Conservation (phyloP, 2,888 invertebrate genomes). For the Axea sp. region DNA sequence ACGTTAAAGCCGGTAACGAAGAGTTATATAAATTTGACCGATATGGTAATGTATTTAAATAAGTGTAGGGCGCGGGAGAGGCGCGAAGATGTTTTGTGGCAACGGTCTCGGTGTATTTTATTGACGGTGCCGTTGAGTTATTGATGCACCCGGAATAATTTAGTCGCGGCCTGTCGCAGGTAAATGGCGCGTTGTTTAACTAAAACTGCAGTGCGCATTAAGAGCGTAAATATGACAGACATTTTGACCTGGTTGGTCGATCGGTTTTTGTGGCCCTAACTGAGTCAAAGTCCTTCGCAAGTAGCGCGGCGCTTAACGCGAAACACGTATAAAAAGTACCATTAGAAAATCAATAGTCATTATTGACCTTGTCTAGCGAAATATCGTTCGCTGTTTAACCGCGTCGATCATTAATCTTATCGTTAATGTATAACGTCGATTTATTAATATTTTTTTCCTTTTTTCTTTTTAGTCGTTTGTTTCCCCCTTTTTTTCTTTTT, state of each 20-base stretch:
- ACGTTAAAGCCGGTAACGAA: constrained; percentile 1
- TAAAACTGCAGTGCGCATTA: constrained; percentile 15
- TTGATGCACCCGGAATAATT: constrained; percentile 37
- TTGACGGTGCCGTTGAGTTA: constrained; percentile 24
- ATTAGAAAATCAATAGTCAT: constrained; percentile 50
- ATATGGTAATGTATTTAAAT: constrained; percentile 24
- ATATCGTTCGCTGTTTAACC: constrained; percentile 32
- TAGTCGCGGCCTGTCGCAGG: constrained; percentile 10
- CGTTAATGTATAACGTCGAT: constrained; percentile 31
- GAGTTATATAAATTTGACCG: constrained; percentile 12
- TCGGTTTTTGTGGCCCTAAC: constrained; percentile 48
- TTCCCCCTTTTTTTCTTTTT: too few relatives aligned
- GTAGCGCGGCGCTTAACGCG: constrained; percentile 30
- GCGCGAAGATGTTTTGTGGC: constrained; percentile 26
- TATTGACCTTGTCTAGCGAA: constrained; percentile 52
- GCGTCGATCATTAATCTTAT: constrained; percentile 41
- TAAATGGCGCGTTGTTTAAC: constrained; percentile 25
- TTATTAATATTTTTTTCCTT: constrained; percentile 38
- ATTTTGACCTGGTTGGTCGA: constrained; percentile 46
- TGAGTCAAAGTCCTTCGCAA: constrained; percentile 58
- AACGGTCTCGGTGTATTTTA: constrained; percentile 12
- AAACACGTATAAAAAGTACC: constrained; percentile 44
- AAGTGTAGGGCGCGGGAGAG: neutral
- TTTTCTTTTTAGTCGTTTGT: too few relatives aligned
- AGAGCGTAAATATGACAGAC: constrained; percentile 30